These are phyloP conservation scores for Torymus auratus DNA, from an alignment of 2,888 invertebrate genomes.

Conservation along the genomic window DNA sequence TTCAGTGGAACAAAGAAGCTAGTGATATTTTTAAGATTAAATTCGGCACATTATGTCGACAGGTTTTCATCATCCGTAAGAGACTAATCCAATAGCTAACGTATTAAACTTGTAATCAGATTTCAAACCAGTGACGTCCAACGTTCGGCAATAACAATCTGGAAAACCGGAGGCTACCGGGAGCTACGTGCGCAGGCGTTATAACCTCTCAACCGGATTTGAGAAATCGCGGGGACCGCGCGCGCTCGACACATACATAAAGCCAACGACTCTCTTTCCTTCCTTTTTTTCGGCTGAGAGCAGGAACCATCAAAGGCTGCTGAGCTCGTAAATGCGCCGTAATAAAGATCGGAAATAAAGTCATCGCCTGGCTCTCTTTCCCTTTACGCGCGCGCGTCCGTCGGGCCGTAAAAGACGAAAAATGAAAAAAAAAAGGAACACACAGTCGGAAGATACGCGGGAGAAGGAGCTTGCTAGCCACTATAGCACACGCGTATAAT, in stretches of 20 bases:
- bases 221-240: slow-evolving; percentile 27
- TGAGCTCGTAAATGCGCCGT: slow-evolving; percentile 65
- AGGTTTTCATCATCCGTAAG: too few relatives aligned
- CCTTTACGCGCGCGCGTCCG: slow-evolving; percentile 1
- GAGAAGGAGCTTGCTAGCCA: slow-evolving; percentile 1
- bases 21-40: too few relatives aligned
- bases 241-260: slow-evolving; percentile 34
- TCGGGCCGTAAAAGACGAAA: slow-evolving; percentile 66
- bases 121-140: neutral
- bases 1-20: too few relatives aligned
- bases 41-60: too few relatives aligned
- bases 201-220: slow-evolving; percentile 21
- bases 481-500: neutral
- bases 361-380: slow-evolving; percentile 60
- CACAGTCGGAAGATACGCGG: neutral
- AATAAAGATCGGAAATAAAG: slow-evolving; percentile 73
- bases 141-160: slow-evolving; percentile 1
- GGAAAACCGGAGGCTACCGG: slow-evolving; percentile 31
- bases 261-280: slow-evolving; percentile 8
- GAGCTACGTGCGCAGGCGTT: too few relatives aligned
- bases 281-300: neutral
- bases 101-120: too few relatives aligned
- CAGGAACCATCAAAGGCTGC: slow-evolving; percentile 35
- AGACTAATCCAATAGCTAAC: too few relatives aligned
- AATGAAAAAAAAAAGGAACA: slow-evolving; percentile 37